phyloP scores from a whole-genome alignment of 1,140 invertebrate species.

The Apis laboriosa region DNA sequence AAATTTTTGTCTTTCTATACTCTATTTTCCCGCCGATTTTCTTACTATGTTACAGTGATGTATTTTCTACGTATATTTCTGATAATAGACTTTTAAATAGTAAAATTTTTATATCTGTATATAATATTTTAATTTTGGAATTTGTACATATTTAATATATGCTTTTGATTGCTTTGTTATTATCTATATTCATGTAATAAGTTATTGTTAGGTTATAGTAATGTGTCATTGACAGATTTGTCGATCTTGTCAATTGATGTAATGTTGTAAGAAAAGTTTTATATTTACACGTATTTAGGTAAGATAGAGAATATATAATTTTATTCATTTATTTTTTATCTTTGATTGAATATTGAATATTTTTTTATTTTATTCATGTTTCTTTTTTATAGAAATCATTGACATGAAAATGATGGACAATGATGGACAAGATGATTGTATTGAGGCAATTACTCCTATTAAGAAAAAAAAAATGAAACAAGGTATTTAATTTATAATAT shows the following conservation, averaged over 20 bases:
- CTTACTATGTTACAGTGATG: constrained; percentile 39
- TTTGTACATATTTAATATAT: not conserved
- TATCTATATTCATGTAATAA: not conserved
- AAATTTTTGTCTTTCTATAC: constrained; percentile 27
- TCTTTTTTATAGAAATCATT: not conserved
- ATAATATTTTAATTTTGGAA: not conserved
- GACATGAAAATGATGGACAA: constrained; percentile 61
- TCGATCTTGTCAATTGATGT: constrained; percentile 3
- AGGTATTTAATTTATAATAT: constrained; percentile 62
- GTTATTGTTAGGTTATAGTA: constrained; percentile 57
- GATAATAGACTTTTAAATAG: constrained; percentile 19
- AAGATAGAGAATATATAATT: not conserved
- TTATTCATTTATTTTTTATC: constrained; percentile 12
- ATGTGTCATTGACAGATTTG: constrained; percentile 48
- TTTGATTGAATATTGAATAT: constrained; percentile 1
- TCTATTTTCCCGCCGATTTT: constrained; percentile 75
- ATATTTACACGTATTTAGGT: not conserved
- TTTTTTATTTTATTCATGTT: not conserved
- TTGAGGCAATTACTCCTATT: constrained; percentile 45
- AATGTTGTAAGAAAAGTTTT: constrained; percentile 3
- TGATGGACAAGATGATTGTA: constrained; percentile 59
- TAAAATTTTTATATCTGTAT: constrained; percentile 18
- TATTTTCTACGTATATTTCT: not conserved
- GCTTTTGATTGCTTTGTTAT: not conserved
- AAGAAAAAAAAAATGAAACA: constrained; percentile 74